Evolutionary conservation across 2,888 invertebrate genomes (phyloP), one percentile per base, ranked within the genome.

Genomic region (Meta bourneti): DNA sequence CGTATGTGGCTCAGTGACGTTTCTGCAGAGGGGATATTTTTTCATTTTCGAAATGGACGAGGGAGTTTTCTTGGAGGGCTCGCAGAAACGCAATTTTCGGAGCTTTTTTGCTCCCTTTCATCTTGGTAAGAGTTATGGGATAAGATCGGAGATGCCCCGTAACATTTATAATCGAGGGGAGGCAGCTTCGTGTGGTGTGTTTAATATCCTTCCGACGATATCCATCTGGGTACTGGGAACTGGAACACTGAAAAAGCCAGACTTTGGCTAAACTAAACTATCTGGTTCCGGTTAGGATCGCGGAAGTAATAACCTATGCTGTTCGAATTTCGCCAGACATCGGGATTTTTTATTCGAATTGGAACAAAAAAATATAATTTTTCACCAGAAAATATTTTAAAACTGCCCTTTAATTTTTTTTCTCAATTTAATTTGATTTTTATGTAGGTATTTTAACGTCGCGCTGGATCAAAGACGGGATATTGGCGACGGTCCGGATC

Each of bases 41-140:
- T 85, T 34, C 85, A 85, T 85, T 49, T 85, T 11, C 16, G 75
- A 85, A 75, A 85, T 85, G 85, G 85, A 77, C 69, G 75, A 6
- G 51, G n/a, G 77, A 77, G 34, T 52, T 83, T 77, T 7, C 51
- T 4, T 61, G 51, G 19, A 51, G 34, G 11, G 13, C 20, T 13
- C 1, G 11, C 19, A 19, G n/a, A 74, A 83, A 11, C 6, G 79
- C 19, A 20, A 79, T 79, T 79, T 51, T 51, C 61, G 54, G 20
- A 20, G 34, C 61, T 9, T 72, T 16, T 61, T 11, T 61, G 79
- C 13, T 11, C 49, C 16, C 70, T 82, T 82, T 82, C 81, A 70
- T 82, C 81, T 61, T 82, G 69, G 69, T 81, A 81, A 81, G 81
- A 82, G 49, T 34, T 16, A 34, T 34, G 11, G 48, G 71, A 82